Conservation (phyloP, 2,113 vertebrate genomes). For the Rhegmatorhina hoffmannsi region DNA sequence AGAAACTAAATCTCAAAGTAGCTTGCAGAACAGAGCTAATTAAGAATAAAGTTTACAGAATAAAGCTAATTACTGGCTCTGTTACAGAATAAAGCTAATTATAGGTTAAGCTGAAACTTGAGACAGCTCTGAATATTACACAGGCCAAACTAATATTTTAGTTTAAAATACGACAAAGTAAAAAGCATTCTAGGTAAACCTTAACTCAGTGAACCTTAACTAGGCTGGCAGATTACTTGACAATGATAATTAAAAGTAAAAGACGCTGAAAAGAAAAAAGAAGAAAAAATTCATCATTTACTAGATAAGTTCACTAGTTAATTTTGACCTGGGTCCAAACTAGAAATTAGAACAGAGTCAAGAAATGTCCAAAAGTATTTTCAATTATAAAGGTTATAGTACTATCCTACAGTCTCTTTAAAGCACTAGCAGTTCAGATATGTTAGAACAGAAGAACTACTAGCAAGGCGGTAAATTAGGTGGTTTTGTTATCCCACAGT, state of each 20-base stretch:
- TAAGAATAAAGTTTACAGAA: not conserved
- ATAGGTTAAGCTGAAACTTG: no score
- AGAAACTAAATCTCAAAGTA: not conserved
- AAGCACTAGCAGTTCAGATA: not conserved
- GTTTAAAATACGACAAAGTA: no score
- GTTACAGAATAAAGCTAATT: not conserved
- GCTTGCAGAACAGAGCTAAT: no score
- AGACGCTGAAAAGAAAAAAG: not conserved
- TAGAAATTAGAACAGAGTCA: not conserved
- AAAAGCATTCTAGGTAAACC: no score
- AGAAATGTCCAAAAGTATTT: not conserved
- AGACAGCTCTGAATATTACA: no score
- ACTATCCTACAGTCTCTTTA: fast-evolving
- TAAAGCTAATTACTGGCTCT: not conserved
- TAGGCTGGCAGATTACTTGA: not conserved
- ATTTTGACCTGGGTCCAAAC: not conserved
- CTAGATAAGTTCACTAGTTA: not conserved
- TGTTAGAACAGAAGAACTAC: not conserved
- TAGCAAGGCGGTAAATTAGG: not conserved
- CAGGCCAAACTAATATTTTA: no score
- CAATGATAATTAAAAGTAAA: not conserved
- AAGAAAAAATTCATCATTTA: not conserved
- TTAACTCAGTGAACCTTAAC: no score
- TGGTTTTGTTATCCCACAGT: not conserved
- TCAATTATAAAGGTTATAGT: not conserved